phyloP scores from a whole-genome alignment of 2,888 invertebrate species.

The Limnephilus auricula region DNA sequence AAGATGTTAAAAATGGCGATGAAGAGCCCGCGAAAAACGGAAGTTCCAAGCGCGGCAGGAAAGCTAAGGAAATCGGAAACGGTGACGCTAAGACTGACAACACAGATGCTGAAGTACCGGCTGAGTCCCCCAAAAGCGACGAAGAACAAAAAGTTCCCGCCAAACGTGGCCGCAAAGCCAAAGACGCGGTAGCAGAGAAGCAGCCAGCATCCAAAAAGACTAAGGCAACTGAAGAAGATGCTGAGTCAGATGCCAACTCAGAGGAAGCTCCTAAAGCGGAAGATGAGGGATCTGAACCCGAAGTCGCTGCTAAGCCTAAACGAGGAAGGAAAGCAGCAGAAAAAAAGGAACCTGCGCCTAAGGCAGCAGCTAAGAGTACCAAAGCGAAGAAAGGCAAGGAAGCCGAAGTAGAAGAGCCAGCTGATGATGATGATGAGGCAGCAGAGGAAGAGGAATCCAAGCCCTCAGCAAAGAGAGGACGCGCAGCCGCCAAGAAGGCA shows the following conservation, averaged over 20 bases:
- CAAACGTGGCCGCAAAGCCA: slow-evolving; percentile 70
- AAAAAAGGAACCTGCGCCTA: slow-evolving; percentile 68
- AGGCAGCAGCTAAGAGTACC: slow-evolving; percentile 64
- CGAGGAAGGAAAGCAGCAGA: slow-evolving; percentile 67
- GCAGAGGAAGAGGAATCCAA: slow-evolving; percentile 67
- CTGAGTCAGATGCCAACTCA: slow-evolving; percentile 67
- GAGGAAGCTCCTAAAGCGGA: slow-evolving; percentile 66
- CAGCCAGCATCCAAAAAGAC: slow-evolving; percentile 69
- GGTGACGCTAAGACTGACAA: slow-evolving; percentile 43
- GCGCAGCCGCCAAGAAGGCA: slow-evolving; percentile 67
- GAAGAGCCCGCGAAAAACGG: slow-evolving; percentile 51
- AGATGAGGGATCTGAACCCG: slow-evolving; percentile 65
- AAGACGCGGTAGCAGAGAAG: slow-evolving; percentile 57
- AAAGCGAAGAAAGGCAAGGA: slow-evolving; percentile 54
- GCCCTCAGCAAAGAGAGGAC: slow-evolving; percentile 68
- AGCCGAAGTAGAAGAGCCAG: slow-evolving; percentile 56
- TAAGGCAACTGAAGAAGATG: slow-evolving; percentile 66
- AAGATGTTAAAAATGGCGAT: slow-evolving; percentile 43
- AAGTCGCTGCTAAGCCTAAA: slow-evolving; percentile 61
- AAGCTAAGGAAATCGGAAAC: slow-evolving; percentile 50
- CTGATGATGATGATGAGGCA: slow-evolving; percentile 60
- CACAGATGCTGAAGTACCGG: slow-evolving; percentile 41
- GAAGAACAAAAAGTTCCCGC: slow-evolving; percentile 55
- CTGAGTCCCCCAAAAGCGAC: slow-evolving; percentile 34
- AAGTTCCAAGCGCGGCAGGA: slow-evolving; percentile 43